Base-by-base conservation (phyloP, 2,113 vertebrate genomes). In the Bubalus kerabau region DNA sequence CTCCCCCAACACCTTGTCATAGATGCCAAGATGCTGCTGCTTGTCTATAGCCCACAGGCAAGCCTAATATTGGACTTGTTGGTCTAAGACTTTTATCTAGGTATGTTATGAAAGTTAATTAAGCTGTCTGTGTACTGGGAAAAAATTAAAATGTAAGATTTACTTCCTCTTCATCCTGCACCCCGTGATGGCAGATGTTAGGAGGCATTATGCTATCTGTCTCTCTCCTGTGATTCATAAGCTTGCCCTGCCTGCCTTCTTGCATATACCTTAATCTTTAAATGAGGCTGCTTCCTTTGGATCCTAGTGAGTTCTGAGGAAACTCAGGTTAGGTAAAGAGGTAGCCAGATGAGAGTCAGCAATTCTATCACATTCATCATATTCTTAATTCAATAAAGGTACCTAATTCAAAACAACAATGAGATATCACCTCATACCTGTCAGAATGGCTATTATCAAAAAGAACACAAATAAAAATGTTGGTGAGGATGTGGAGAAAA, bases 41-140 rank as follows among this genome's bases (percentile, higher is more conserved):
- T 98, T 98, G 86, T 92, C 97, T 97, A 90, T 97, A 97, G 94
- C 83, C 50, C 36, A 89, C 97, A 97, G 96, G 97, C 95, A 97
- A 97, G 95, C 97, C 97, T 98, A 98, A 98, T 98, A 96, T 95
- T 90, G 94, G 91, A 98, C 92, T 96, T 64, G 81, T 97, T 97
- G 23, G 57, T 97, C 83, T 90, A 92, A 85, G 21, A 76, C 64
- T 92, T 95, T 92, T 95, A 89, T 97, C 95, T 97, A 97, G 97
- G 96, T 98, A 97, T 98, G 95, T 97, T 98, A 97, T 97, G 92
- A 98, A 95, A 97, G 92, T 97, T 99, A 98, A 99, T 98, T 98
- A 98, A 98, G 97, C 97, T 97, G 76, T 97, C 91, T 98, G 97
- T 98, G 95, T 95, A 98, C 90, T 93, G 95, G 96, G 96, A 98